phyloP scores from a whole-genome alignment of 2,113 vertebrate genomes.

The Microcebus griseorufus region DNA sequence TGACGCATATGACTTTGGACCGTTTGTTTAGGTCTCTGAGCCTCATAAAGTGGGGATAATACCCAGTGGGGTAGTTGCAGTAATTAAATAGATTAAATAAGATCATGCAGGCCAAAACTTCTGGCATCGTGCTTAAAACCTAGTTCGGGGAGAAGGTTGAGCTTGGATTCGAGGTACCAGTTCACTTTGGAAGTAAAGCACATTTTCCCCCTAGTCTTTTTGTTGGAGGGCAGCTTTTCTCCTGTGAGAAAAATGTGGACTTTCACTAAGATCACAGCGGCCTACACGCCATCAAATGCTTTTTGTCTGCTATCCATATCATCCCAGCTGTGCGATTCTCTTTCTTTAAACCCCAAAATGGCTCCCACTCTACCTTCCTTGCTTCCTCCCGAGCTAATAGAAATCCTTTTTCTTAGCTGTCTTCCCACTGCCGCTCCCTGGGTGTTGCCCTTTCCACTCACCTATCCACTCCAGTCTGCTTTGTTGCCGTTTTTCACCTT shows the following conservation, averaged over 20 bases:
- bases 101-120: not conserved
- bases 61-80: not conserved
- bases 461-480: not conserved
- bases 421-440: not conserved
- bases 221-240: conserved; percentile 5
- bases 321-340: not conserved
- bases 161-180: not conserved
- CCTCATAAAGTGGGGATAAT: not conserved
- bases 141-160: not conserved
- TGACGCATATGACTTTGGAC: not conserved
- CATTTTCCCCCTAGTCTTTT: not conserved
- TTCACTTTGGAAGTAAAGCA: not conserved
- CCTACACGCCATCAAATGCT: not conserved
- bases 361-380: not conserved
- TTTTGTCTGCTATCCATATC: not conserved
- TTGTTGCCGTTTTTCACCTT: not conserved
- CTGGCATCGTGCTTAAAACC: not conserved
- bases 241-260: not conserved
- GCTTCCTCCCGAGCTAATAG: not conserved
- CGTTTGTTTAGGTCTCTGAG: not conserved
- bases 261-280: conserved; percentile 32
- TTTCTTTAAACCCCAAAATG: not conserved
- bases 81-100: not conserved
- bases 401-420: not conserved
- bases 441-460: not conserved